Evolutionary conservation across 2,797 vertebrate genomes (phyloP), one percentile per base, ranked within the genome.

Genomic region (Martes flavigula): DNA sequence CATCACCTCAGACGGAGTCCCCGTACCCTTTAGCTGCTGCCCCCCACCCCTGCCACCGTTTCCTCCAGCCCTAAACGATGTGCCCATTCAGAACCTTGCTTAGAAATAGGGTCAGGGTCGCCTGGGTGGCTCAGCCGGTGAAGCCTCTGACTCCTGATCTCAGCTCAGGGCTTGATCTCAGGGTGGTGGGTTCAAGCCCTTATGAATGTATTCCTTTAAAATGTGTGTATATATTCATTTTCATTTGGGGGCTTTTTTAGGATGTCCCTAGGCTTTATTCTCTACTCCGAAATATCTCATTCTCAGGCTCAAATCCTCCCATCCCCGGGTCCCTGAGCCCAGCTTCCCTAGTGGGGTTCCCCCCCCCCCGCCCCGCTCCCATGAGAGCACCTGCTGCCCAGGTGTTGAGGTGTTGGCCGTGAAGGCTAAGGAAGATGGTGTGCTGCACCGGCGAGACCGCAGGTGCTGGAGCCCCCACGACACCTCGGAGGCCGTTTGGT

Each of bases 21-120:
- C 56, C 1, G 2, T 56, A 1, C 75, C n/a, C 7, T 68, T 60
- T 1, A 20, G 32, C 46, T 2, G 1, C 35, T 38, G 11, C 35
- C 86, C 30, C 3, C 9, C 17, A 20, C 15, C 23, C 30, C 3
- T 15, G 23, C 8, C 35, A 68, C 10, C 0, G 0, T 14, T 7
- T 35, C 43, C 23, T 23, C 18, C 32, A 25, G 35, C 75, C 43
- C 17, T 35, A 0, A 35, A 43, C 64, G n/a, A 3, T 14, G n/a
- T 27, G 12, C 68, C 27, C 10, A 0, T 27, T 62, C 14, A 58
- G 64, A 18, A 40, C 35, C 1, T 70, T 77, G 43, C 88, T 83
- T 46, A 56, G 38, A 17, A 3, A 2, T 4, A 32, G 88, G 6
- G 18, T 35, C 18, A 73, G 23, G 38, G 38, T 23, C 3, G 13